Base-by-base conservation (phyloP, 2,113 vertebrate genomes). In the Myanophis thanlyinensis region DNA sequence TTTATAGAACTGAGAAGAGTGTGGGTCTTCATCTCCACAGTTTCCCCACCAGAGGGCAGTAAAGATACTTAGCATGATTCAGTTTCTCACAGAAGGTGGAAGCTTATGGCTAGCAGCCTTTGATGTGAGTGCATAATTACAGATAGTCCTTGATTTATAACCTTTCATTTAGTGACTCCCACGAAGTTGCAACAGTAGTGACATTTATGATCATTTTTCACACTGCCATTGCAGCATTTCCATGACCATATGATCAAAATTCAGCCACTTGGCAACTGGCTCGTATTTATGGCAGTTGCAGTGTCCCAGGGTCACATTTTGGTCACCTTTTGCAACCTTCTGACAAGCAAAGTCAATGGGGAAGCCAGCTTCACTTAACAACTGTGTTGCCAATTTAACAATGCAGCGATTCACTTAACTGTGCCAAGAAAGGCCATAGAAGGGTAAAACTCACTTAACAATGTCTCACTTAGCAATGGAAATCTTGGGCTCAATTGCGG, bases 11-110 rank as follows among this genome's bases (percentile, higher is more conserved):
- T 54, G 4, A 49, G 87, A 22, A 47, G 13, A 7, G 40, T 49
- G 22, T 84, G 44, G 35, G 11, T 23, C 48, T 88, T 49, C 8
- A 5, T 73, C 88, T 88, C 30, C 15, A 62, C 0, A 35, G 22
- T 44, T 89, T 89, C 27, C 88, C 80, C 92, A 86, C 88, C 47
- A 93, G 92, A 86, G 92, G 88, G 88, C 52, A 90, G 67, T 84
- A 27, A n/a, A 47, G 87, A 80, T 80, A 80, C 35, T 80, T 40
- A 40, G n/a, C 15, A 11, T 27, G 52, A 46, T n/a, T 89, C 44
- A 49, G 10, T 56, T 89, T 48, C 49, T 92, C n/a, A 22, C 46
- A 73, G 12, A 56, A 92, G 11, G 12, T 48, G 88, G 27, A 48
- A 40, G 8, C 59, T 85, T 56, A 49, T 80, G 25, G 48, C 25